Percentiles rank a stretch among this genome's conserved stretches.
phyloP scores from a whole-genome alignment of 2,888 invertebrate genomes.

The Drosophila mimica region DNA sequence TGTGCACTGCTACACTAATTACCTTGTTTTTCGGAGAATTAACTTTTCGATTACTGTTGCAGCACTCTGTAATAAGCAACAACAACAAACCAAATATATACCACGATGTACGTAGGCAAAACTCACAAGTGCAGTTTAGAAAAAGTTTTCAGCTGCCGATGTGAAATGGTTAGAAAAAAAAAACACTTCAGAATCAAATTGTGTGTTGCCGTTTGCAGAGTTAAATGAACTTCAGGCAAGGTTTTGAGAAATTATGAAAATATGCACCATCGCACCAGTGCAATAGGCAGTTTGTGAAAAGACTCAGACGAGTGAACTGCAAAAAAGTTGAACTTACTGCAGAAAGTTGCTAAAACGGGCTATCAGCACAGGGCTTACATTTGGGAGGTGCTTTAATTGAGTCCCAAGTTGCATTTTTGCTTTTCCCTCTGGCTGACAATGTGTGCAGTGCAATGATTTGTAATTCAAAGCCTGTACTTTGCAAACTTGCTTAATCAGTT shows the following conservation, averaged over 20 bases:
- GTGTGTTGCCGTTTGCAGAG: conserved; percentile 49
- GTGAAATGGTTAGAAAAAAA: conserved; percentile 18
- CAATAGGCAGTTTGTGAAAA: conserved; percentile 25
- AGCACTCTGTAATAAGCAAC: conserved; percentile 44
- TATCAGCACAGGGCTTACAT: conserved; percentile 4
- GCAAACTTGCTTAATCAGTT: conserved; percentile 4
- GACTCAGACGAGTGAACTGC: not conserved
- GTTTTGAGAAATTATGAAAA: conserved; percentile 63
- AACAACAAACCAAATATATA: conserved; percentile 13
- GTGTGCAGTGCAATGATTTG: conserved; percentile 40
- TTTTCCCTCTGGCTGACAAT: conserved; percentile 20
- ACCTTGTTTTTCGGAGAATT: conserved; percentile 82
- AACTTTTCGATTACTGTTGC: conserved; percentile 82
- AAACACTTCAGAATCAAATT: conserved; percentile 45
- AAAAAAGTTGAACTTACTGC: conserved; percentile 34
- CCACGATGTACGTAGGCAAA: conserved; percentile 31
- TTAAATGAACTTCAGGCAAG: conserved; percentile 51
- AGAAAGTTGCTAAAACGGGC: conserved; percentile 19
- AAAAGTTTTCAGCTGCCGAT: conserved; percentile 58
- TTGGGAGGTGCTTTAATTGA: conserved; percentile 30
- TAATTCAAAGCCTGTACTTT: conserved; percentile 30
- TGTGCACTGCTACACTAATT: conserved; percentile 78
- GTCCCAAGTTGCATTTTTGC: conserved; percentile 9
- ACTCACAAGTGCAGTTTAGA: conserved; percentile 67
- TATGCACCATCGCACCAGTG: conserved; percentile 38